Evolutionary conservation across 2,888 invertebrate species (phyloP), one percentile per base, ranked within the genome.

Genomic region (Belgica antarctica): DNA sequence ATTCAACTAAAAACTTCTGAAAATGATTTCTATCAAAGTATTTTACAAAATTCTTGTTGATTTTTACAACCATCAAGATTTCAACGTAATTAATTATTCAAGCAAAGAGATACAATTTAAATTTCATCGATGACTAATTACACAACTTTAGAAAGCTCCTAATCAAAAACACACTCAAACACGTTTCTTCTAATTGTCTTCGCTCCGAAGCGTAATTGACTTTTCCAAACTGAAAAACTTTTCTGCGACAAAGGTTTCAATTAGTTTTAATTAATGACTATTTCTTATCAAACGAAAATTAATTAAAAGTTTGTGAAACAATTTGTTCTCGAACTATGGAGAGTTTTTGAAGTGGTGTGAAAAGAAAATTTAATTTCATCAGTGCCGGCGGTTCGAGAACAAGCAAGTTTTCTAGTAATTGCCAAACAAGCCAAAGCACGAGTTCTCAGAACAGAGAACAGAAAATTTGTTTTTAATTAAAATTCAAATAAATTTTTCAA

Each of bases 391-490:
- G 41, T n/a, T n/a, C 10, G 41, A 41, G 10, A 41, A 41, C 5
- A 41, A 41, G 2, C n/a, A n/a, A n/a, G n/a, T n/a, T 22, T 52
- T 52, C 22, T 22, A n/a, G 22, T 52, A 52, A 52, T 41, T 41
- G 15, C 3, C 52, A 52, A 15, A 52, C 52, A 22, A 24, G 5
- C 15, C 10, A 52, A 24, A 19, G 24, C 12, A 2, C 52, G 3
- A 41, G 17, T 7, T 52, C 22, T 24, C 12, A 15, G 52, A 3
- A 17, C 4, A 15, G 12, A 52, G 12, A 52, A n/a, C n/a, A n/a
- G n/a, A n/a, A n/a, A n/a, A n/a, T n/a, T 52, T 5, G 10, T n/a
- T 8, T 52, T 52, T 52, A 52, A 52, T 52, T 52, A 52, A 52
- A 47, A 52, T 5, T 52, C 52, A 24, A 52, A 52, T 15, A 12